A percentile compares a stretch with the other conserved stretches of the same genome.
Conservation (phyloP, 2,113 vertebrate species). For the Porphyrio hochstetteri region DNA sequence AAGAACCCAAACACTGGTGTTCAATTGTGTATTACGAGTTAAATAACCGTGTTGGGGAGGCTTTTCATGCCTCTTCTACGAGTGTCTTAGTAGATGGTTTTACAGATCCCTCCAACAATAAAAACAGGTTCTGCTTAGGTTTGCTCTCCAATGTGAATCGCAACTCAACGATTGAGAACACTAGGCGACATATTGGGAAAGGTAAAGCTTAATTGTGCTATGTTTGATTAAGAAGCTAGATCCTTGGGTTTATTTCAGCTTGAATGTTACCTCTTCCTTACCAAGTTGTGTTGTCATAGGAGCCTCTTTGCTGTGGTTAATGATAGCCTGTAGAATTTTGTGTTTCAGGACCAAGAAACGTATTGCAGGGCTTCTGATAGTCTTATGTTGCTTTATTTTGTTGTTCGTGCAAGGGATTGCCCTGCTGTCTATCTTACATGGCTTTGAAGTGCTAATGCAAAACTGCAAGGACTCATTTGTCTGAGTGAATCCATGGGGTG, state of each 20-base stretch:
- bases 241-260: background rate
- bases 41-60: slow-evolving; percentile 94
- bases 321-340: background rate
- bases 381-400: background rate
- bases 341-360: background rate
- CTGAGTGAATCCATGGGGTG: slow-evolving; percentile 48
- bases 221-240: rapidly evolving
- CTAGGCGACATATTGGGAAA: slow-evolving; percentile 94
- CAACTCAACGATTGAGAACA: slow-evolving; percentile 97
- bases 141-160: slow-evolving; percentile 95
- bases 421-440: slow-evolving; percentile 10
- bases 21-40: slow-evolving; percentile 98
- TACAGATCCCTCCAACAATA: slow-evolving; percentile 97
- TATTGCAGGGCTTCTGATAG: background rate
- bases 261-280: too few species aligned
- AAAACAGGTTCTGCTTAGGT: slow-evolving; percentile 96
- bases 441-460: slow-evolving; percentile 67
- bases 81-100: slow-evolving; percentile 97
- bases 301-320: background rate
- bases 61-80: slow-evolving; percentile 94
- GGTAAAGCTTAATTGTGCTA: slow-evolving; percentile 69
- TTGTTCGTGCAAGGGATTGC: background rate
- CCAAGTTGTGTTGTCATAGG: background rate
- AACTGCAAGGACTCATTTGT: slow-evolving; percentile 53
- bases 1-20: slow-evolving; percentile 97